These are phyloP conservation scores for Brenthis ino DNA, from an alignment of 2,888 invertebrate species.

Conservation along the genomic window DNA sequence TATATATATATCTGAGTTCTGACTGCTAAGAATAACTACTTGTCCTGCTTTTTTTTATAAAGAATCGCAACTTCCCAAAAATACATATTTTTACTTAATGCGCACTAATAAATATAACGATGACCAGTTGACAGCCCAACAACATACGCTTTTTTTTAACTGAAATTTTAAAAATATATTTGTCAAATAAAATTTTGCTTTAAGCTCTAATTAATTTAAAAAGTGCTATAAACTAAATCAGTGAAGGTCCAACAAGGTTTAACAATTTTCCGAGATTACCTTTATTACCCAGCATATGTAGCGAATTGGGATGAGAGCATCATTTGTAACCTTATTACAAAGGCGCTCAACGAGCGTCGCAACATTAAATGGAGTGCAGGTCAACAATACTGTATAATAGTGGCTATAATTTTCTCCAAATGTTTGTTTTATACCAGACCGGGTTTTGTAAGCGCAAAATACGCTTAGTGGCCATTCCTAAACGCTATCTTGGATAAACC, in stretches of 20 bases:
- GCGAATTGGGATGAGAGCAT: constrained; percentile 32
- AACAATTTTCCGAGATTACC: constrained; percentile 32
- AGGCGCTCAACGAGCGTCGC: constrained; percentile 31
- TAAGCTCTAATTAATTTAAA: constrained; percentile 10
- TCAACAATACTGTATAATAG: constrained; percentile 35
- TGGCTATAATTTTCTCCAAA: constrained; percentile 34
- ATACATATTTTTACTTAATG: too few relatives aligned
- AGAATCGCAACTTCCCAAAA: too few relatives aligned
- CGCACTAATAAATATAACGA: too few relatives aligned
- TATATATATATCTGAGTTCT: too few relatives aligned
- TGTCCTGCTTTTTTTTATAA: too few relatives aligned
- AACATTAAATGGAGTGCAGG: constrained; percentile 35
- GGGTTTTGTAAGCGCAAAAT: constrained; percentile 26
- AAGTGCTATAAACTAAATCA: constrained; percentile 13
- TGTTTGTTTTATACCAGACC: constrained; percentile 35
- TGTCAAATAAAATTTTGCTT: background rate
- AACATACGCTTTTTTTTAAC: too few relatives aligned
- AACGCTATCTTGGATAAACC: constrained; percentile 17
- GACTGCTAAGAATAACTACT: too few relatives aligned
- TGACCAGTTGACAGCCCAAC: too few relatives aligned
- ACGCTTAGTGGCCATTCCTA: constrained; percentile 23
- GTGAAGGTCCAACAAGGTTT: constrained; percentile 21
- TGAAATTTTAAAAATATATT: background rate
- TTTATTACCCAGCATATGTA: constrained; percentile 31
- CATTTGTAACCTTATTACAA: constrained; percentile 35